These are phyloP conservation scores for Pardosa pseudoannulata DNA, from an alignment of 2,888 invertebrate species.

Conservation along the genomic window DNA sequence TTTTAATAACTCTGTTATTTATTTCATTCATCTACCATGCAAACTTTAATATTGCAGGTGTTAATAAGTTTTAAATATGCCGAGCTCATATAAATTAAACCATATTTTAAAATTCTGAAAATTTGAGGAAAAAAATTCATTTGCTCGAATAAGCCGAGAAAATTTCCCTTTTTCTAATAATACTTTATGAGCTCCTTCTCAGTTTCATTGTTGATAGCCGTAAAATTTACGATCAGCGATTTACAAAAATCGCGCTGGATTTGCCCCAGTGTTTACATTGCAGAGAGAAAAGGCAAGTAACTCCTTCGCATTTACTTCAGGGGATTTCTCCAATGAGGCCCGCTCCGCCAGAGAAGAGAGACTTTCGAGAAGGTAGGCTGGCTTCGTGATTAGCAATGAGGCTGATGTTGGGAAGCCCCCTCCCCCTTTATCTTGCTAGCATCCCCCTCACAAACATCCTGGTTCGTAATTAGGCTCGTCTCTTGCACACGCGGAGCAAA, in stretches of 20 bases:
- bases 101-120: neutral
- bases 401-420: constrained; percentile 46
- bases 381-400: constrained; percentile 39
- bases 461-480: constrained; percentile 59
- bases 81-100: neutral
- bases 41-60: neutral
- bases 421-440: constrained; percentile 5
- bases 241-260: neutral
- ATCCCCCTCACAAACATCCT: constrained; percentile 25
- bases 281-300: constrained; percentile 12
- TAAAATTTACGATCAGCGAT: constrained; percentile 6
- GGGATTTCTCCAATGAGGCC: constrained; percentile 24
- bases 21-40: neutral
- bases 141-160: neutral
- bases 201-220: constrained; percentile 16
- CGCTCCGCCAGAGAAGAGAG: constrained; percentile 17
- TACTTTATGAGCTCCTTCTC: neutral
- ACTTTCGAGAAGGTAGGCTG: constrained; percentile 33
- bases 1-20: neutral
- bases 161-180: constrained; percentile 1
- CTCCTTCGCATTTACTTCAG: constrained; percentile 26
- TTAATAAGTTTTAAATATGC: neutral
- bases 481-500: constrained; percentile 21
- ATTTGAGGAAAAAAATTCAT: neutral
- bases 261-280: neutral